Evolutionary conservation across 2,113 vertebrate species (phyloP), one percentile per base, ranked within the genome.

Genomic region (Clarias gariepinus): DNA sequence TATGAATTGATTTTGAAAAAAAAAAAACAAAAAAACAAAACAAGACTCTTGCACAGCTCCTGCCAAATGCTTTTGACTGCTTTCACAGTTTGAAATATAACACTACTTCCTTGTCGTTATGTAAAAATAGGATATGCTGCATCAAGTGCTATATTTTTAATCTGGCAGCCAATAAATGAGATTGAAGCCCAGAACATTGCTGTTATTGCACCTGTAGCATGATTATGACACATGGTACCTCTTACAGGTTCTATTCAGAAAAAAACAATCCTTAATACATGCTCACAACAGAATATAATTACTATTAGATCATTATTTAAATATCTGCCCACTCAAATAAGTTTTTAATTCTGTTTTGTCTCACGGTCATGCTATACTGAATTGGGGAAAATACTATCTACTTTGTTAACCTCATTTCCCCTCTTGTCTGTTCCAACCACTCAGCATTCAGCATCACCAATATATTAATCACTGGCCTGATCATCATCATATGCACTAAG

Each of bases 81-180:
- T 68, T 68, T 68, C 64, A 6, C 25, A 12, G 19, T 53, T n/a
- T 3, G 41, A 76, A 76, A 52, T 76, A 12, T n/a, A 53, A 76
- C 41, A 76, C 41, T 52, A 52, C 73, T 16, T 36, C 36, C 47
- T 13, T 5, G 23, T 25, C 73, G 52, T 76, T 76, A n/a, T 23
- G 47, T n/a, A 76, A 76, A 53, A 76, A 52, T 76, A 52, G 47
- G 23, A 76, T 52, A 76, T 25, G 41, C 41, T n/a, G 4, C 73
- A 76, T 76, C 73, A 76, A 52, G 41, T 76, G 73, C 21, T 76
- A 41, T 25, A 47, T 52, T 76, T 76, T 76, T 15, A 76, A 76
- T 21, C 23, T 52, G 21, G 11, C 73, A 52, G 4, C 41, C 18
- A 36, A 71, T 36, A 15, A 52, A 47, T 76, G 73, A 23, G 36